phyloP scores from a whole-genome alignment of 2,113 vertebrate species.

The Solea solea region DNA sequence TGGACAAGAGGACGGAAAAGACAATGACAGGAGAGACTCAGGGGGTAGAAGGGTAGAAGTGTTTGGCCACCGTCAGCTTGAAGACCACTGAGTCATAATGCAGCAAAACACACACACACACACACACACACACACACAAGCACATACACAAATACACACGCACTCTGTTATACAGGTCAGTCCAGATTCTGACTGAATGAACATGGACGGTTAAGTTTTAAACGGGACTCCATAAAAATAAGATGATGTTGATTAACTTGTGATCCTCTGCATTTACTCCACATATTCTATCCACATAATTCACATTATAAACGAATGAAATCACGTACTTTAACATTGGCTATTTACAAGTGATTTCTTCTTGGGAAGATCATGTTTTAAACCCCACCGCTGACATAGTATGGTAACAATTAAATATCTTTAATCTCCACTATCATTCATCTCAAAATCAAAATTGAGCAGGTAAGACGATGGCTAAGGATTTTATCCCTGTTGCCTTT shows the following conservation, averaged over 20 bases:
- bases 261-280: too few species aligned
- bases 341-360: too few species aligned
- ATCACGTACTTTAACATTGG: too few species aligned
- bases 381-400: background rate
- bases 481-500: constrained; percentile 10
- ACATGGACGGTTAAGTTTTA: too few species aligned
- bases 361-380: too few species aligned
- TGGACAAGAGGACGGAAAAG: constrained; percentile 16
- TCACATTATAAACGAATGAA: too few species aligned
- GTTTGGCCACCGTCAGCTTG: constrained; percentile 44
- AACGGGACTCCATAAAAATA: too few species aligned
- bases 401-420: background rate
- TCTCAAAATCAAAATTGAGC: constrained; percentile 19
- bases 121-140: constrained; percentile 10
- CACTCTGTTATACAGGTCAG: background rate
- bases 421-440: constrained; percentile 19
- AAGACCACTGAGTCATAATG: constrained; percentile 60
- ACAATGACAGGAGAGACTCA: constrained; percentile 37
- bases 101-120: constrained; percentile 36
- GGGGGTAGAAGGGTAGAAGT: constrained; percentile 53
- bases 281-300: too few species aligned
- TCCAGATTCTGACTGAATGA: too few species aligned
- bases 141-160: background rate
- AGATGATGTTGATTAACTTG: too few species aligned
- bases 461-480: constrained; percentile 50